Conservation (phyloP, 2,113 vertebrate genomes). For the Chionis minor region DNA sequence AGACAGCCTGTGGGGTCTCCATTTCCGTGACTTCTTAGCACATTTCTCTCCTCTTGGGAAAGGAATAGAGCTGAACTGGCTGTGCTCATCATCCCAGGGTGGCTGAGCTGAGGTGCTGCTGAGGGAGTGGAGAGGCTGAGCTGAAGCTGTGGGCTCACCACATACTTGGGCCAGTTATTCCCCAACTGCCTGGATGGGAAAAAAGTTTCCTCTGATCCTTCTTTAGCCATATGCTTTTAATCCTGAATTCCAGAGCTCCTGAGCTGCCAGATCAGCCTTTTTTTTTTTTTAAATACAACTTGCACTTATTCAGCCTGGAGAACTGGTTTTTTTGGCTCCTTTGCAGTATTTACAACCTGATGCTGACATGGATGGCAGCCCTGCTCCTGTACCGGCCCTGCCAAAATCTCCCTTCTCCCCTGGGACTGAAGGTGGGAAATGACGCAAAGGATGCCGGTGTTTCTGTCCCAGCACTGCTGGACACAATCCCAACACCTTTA, state of each 20-base stretch:
- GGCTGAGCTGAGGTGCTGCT: not conserved
- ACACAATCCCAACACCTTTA: not conserved
- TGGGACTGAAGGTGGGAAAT: not conserved
- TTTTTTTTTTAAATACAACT: not conserved
- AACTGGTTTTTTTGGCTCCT: not conserved
- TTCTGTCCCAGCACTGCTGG: accelerated
- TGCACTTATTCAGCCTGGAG: not conserved
- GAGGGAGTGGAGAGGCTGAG: not conserved
- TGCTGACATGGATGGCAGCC: not conserved
- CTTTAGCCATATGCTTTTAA: not conserved
- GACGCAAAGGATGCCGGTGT: not conserved
- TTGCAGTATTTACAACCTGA: not conserved
- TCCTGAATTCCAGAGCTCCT: not conserved
- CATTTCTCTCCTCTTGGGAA: not conserved
- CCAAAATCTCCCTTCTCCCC: not conserved
- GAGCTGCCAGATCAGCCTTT: not conserved
- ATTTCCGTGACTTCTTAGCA: not conserved
- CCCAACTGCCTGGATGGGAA: not conserved
- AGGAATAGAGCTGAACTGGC: not conserved
- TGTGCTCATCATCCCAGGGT: not conserved
- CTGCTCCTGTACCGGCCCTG: not conserved
- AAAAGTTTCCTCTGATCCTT: not conserved
- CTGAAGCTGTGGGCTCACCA: not conserved
- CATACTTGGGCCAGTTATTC: accelerated
- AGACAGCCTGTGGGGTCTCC: not conserved